phyloP scores from a whole-genome alignment of 2,797 vertebrate species.

The Molossus molossus region DNA sequence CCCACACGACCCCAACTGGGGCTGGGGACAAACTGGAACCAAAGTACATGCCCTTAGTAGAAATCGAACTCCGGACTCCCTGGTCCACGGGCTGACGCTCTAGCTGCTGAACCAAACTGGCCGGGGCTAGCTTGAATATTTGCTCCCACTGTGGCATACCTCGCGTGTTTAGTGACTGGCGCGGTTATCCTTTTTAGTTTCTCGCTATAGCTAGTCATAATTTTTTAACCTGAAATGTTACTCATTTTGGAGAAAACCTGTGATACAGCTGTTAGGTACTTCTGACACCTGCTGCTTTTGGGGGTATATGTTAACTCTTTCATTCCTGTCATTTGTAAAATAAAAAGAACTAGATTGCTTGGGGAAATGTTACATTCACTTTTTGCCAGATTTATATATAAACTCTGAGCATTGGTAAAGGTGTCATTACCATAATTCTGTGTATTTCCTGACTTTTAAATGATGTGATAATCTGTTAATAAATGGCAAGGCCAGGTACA shows the following conservation, averaged over 20 bases:
- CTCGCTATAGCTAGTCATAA: neutral
- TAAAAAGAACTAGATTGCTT: constrained; percentile 46
- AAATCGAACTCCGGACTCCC: no score
- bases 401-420: neutral
- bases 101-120: no score
- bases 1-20: no score
- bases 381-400: constrained; percentile 62
- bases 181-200: neutral
- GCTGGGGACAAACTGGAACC: no score
- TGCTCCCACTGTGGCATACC: neutral
- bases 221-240: neutral
- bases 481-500: constrained; percentile 12
- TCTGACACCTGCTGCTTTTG: neutral
- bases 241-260: constrained; percentile 21
- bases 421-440: constrained; percentile 15
- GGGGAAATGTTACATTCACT: constrained; percentile 24
- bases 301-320: neutral
- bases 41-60: no score
- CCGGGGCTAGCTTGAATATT: neutral
- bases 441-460: constrained; percentile 63
- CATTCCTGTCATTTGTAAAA: constrained; percentile 14
- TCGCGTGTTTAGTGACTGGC: neutral
- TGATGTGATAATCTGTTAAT: constrained; percentile 51
- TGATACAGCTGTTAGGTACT: neutral
- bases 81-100: no score